Conservation (phyloP, 2,888 invertebrate species). For the Nemapogon koenigi region DNA sequence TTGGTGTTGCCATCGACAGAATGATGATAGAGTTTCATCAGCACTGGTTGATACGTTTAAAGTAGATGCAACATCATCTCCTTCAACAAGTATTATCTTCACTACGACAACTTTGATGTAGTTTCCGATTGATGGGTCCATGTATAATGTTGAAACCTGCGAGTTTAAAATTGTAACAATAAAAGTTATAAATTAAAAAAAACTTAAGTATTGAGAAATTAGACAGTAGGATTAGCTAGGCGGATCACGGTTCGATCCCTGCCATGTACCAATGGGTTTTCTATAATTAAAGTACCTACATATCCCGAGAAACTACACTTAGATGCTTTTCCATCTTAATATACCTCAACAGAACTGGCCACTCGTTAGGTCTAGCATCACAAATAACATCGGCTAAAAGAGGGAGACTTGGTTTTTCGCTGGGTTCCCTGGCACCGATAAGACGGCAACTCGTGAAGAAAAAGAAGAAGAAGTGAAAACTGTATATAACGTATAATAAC, state of each 20-base stretch:
- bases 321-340: too few relatives aligned
- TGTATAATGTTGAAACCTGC: conserved; percentile 78
- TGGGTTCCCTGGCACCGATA: too few relatives aligned
- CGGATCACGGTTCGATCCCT: too few relatives aligned
- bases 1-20: conserved; percentile 84
- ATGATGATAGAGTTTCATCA: conserved; percentile 81
- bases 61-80: conserved; percentile 64
- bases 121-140: conserved; percentile 89
- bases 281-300: not conserved
- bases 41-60: conserved; percentile 82
- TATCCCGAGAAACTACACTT: too few relatives aligned
- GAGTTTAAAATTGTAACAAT: conserved; percentile 10
- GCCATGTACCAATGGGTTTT: too few relatives aligned
- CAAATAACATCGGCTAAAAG: too few relatives aligned
- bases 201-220: not conserved
- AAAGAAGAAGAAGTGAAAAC: too few relatives aligned
- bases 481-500: too few relatives aligned
- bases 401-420: too few relatives aligned
- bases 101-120: conserved; percentile 91
- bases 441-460: too few relatives aligned
- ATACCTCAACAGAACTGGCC: too few relatives aligned
- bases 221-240: not conserved
- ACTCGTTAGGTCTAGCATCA: too few relatives aligned
- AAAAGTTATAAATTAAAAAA: conserved; percentile 11
- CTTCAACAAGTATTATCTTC: conserved; percentile 79